Evolutionary conservation across 2,797 vertebrate genomes (phyloP).

Genomic region (Furcifer pardalis): DNA sequence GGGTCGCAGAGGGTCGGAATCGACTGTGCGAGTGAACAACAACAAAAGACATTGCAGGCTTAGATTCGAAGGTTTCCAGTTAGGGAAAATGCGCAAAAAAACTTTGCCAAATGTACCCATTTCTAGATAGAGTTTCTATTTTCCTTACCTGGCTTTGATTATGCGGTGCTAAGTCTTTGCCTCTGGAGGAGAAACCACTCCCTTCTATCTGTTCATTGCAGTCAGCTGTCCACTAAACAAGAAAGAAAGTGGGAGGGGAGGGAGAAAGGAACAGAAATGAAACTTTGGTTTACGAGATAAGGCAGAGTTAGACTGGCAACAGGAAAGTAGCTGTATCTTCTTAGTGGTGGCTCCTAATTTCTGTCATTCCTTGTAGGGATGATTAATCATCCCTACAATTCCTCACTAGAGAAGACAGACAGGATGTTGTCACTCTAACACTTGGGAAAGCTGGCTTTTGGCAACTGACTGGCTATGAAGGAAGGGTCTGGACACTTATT

Average conservation of each 20-base stretch:
- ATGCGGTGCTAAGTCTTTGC: conserved; percentile 78
- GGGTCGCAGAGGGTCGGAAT: too few relatives aligned
- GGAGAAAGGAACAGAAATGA: conserved; percentile 42
- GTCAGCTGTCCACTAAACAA: conserved; percentile 88
- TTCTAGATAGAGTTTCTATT: background rate
- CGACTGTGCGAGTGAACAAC: too few relatives aligned
- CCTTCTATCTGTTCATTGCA: conserved; percentile 86
- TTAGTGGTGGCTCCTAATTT: too few relatives aligned
- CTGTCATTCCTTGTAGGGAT: too few relatives aligned
- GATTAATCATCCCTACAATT: too few relatives aligned
- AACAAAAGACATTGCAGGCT: background rate
- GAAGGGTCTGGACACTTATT: too few relatives aligned
- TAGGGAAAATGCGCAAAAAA: background rate
- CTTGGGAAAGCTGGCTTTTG: too few relatives aligned
- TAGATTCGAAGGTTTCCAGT: background rate
- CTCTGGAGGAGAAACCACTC: conserved; percentile 87
- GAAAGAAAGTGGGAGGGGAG: conserved; percentile 20
- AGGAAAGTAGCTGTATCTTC: background rate
- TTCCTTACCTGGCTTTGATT: conserved; percentile 75
- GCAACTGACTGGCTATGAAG: too few relatives aligned
- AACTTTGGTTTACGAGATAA: background rate
- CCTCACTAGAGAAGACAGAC: too few relatives aligned
- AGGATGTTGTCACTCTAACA: too few relatives aligned
- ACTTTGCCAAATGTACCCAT: too few relatives aligned
- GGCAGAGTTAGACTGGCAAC: background rate